phyloP scores from a whole-genome alignment of 2,888 invertebrate species.

The Alloplasta piceator region DNA sequence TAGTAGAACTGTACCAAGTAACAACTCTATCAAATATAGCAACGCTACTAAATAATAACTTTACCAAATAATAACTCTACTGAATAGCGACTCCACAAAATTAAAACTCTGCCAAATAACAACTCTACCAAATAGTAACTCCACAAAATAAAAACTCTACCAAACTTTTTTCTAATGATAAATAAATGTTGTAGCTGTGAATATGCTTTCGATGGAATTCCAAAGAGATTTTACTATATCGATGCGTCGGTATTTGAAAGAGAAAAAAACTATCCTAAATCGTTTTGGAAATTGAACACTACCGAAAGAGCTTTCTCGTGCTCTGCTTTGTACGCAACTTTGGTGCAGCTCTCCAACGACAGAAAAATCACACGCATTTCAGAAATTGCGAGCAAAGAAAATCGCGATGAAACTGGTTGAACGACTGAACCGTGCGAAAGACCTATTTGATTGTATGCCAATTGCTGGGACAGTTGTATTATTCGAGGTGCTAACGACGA shows the following conservation, averaged over 20 bases:
- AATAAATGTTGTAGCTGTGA: too few species aligned
- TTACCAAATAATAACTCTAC: too few species aligned
- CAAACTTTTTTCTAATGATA: too few species aligned
- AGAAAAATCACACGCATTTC: conserved; percentile 18
- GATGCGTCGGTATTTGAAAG: neutral
- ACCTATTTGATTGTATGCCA: conserved; percentile 58
- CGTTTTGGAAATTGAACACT: neutral
- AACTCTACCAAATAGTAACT: too few species aligned
- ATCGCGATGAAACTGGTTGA: conserved; percentile 16
- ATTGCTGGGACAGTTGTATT: conserved; percentile 38
- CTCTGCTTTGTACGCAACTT: neutral
- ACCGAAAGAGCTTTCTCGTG: neutral
- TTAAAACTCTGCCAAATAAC: too few species aligned
- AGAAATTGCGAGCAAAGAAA: neutral
- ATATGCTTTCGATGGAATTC: too few species aligned
- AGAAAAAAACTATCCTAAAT: neutral
- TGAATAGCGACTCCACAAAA: too few species aligned
- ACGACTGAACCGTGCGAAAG: conserved; percentile 19
- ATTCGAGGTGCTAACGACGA: conserved; percentile 44
- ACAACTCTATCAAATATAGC: too few species aligned
- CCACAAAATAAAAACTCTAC: too few species aligned
- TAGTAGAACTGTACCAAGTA: too few species aligned
- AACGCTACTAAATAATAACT: too few species aligned
- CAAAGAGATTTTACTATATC: neutral
- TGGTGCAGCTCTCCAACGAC: conserved; percentile 3